Percentiles rank a stretch among this genome's conserved stretches.
Evolutionary conservation across 1,140 invertebrate species (phyloP).

Genomic region (Diprion similis): DNA sequence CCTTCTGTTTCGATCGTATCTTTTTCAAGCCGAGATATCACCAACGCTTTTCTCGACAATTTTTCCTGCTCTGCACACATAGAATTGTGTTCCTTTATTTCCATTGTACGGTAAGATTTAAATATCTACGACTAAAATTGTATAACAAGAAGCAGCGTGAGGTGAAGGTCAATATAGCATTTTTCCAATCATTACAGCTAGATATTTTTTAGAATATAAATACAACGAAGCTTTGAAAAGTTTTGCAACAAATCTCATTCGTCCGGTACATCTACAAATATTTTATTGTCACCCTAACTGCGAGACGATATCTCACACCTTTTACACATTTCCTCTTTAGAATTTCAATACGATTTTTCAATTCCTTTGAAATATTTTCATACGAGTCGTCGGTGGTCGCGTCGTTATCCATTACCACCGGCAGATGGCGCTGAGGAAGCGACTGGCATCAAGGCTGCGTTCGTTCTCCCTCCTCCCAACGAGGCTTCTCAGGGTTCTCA

Average conservation of each 20-base stretch:
- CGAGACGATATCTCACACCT: background rate
- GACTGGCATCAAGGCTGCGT: background rate
- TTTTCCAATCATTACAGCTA: no score
- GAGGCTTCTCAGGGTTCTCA: background rate
- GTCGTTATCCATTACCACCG: background rate
- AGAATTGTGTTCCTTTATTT: no score
- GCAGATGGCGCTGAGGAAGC: background rate
- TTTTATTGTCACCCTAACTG: no score
- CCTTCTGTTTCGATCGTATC: conserved; percentile 21
- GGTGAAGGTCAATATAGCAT: no score
- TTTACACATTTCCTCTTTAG: background rate
- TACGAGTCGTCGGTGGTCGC: background rate
- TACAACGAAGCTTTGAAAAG: no score
- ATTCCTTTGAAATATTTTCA: background rate
- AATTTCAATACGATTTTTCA: background rate
- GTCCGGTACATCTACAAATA: no score
- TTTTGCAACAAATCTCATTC: no score
- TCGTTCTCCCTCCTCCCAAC: background rate
- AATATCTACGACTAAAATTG: no score
- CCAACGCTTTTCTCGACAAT: background rate
- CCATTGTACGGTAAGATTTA: no score
- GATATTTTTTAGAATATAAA: no score
- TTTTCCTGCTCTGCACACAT: background rate
- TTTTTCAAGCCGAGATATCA: background rate
- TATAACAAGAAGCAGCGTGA: no score